These are phyloP conservation scores for Pseudopipra pipra DNA, from an alignment of 2,113 vertebrate genomes.

Conservation along the genomic window DNA sequence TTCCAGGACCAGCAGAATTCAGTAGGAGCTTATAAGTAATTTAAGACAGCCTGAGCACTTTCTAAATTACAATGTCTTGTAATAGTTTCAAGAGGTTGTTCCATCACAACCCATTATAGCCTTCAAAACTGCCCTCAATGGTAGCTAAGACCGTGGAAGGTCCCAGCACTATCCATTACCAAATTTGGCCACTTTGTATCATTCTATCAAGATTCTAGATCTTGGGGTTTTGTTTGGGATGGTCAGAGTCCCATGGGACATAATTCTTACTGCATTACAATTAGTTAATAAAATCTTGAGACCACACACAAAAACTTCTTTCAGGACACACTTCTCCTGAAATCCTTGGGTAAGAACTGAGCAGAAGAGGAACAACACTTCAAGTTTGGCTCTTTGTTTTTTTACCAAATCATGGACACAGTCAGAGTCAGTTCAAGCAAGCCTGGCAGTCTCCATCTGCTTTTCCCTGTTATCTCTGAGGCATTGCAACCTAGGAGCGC, in stretches of 20 bases:
- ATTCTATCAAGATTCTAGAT: neutral
- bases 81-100: neutral
- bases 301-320: conserved; percentile 50
- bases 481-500: neutral
- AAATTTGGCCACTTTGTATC: conserved; percentile 17
- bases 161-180: neutral
- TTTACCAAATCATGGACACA: neutral
- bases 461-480: neutral
- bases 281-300: conserved; percentile 25
- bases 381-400: neutral
- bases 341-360: neutral
- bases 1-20: neutral
- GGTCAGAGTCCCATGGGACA: neutral
- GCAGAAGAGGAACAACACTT: neutral
- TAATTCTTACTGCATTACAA: conserved; percentile 13
- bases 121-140: neutral
- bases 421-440: neutral
- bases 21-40: neutral
- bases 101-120: neutral
- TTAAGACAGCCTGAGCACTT: neutral
- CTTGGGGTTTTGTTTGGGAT: neutral
- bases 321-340: neutral
- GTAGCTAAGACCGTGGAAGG: neutral
- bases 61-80: neutral
- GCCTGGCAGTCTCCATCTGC: neutral